Conservation (phyloP, 2,888 invertebrate species). For the Epiperipatus broadwayi region DNA sequence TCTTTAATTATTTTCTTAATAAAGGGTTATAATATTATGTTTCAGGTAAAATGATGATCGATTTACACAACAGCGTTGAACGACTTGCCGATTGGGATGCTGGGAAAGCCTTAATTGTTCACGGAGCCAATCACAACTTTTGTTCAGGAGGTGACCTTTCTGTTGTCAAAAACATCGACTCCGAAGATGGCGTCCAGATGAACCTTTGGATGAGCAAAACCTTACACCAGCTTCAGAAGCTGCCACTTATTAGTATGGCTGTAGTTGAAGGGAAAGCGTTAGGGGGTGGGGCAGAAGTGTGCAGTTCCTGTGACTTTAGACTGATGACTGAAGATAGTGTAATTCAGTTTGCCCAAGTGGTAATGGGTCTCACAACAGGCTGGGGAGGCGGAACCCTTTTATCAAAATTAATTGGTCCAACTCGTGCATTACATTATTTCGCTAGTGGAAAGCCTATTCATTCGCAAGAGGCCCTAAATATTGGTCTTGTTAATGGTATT, state of each 20-base stretch:
- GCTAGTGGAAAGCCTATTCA: constrained; percentile 27
- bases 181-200: constrained; percentile 29
- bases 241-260: constrained; percentile 34
- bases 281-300: constrained; percentile 37
- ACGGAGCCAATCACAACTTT: too few species aligned
- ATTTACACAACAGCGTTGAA: constrained; percentile 21
- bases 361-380: constrained; percentile 34
- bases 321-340: constrained; percentile 27
- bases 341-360: constrained; percentile 33
- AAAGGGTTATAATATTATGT: too few species aligned
- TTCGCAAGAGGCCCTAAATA: constrained; percentile 24
- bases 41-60: constrained; percentile 27
- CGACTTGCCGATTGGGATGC: too few species aligned
- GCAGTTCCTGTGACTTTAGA: constrained; percentile 34
- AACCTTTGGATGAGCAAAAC: constrained; percentile 32
- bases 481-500: constrained; percentile 29
- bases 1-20: too few species aligned
- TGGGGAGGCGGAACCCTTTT: constrained; percentile 35
- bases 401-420: constrained; percentile 28
- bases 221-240: constrained; percentile 26
- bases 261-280: constrained; percentile 33
- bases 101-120: too few species aligned
- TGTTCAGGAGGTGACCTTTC: constrained; percentile 37
- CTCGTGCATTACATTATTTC: constrained; percentile 30
- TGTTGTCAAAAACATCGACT: constrained; percentile 25